These are phyloP conservation scores for Clepsis dumicolana DNA, from an alignment of 2,888 invertebrate species.

Conservation along the genomic window DNA sequence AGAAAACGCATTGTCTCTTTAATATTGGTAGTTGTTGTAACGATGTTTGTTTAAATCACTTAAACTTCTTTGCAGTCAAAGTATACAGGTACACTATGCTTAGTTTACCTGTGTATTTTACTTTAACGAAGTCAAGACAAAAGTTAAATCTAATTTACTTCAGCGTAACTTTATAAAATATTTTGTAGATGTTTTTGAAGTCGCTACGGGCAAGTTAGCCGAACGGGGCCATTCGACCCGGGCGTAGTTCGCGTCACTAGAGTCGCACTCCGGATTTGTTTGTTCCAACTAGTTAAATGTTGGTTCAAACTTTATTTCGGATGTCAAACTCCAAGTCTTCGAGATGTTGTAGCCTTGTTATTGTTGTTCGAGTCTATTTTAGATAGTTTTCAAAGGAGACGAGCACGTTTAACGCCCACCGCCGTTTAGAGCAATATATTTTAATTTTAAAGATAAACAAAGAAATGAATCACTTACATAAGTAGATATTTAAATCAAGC, in stretches of 20 bases:
- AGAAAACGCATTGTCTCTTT: background rate
- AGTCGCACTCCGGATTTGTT: constrained; percentile 76
- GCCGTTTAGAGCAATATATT: background rate
- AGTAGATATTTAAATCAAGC: constrained; percentile 22
- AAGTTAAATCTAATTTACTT: constrained; percentile 42
- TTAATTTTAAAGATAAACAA: background rate
- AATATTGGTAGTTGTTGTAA: background rate
- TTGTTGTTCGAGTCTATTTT: constrained; percentile 66
- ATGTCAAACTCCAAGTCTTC: constrained; percentile 63
- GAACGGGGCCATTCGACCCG: constrained; percentile 50
- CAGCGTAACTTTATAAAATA: constrained; percentile 57
- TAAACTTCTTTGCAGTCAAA: constrained; percentile 9
- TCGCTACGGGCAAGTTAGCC: constrained; percentile 64
- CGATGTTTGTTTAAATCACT: background rate
- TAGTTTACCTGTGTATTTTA: constrained; percentile 1
- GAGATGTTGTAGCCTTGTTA: constrained; percentile 71
- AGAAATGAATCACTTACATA: background rate
- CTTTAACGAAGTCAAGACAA: constrained; percentile 15
- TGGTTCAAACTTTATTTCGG: constrained; percentile 77
- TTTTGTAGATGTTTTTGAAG: constrained; percentile 61
- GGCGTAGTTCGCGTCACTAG: constrained; percentile 69
- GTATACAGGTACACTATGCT: background rate
- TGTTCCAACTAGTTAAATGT: constrained; percentile 83
- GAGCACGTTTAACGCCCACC: constrained; percentile 11
- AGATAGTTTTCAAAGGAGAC: constrained; percentile 31